These are phyloP conservation scores for Fulica atra DNA, from an alignment of 2,113 vertebrate species.

Conservation along the genomic window DNA sequence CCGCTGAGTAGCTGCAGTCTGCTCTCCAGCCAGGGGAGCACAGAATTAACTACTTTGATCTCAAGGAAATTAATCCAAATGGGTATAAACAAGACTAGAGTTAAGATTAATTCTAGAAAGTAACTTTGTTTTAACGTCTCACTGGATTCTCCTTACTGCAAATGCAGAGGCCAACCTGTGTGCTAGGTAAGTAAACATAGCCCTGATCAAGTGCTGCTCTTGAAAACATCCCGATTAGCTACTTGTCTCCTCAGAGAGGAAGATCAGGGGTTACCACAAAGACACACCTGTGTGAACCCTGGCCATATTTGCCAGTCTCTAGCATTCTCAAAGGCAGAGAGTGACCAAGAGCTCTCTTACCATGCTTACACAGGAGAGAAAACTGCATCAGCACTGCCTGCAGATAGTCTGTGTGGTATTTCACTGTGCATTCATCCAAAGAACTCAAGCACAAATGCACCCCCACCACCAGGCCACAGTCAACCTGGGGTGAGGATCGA, in stretches of 20 bases:
- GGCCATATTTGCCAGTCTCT: not conserved
- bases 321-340: not conserved
- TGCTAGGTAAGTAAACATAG: not conserved
- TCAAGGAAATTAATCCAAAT: constrained; percentile 36
- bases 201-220: not conserved
- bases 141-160: not conserved
- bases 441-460: not conserved
- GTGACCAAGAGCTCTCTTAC: not conserved
- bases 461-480: not conserved
- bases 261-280: not conserved
- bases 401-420: not conserved
- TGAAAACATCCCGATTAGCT: not conserved
- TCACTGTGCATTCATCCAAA: not conserved
- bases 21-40: not conserved
- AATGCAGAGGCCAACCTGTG: not conserved
- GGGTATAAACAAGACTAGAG: not conserved
- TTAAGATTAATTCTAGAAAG: constrained; percentile 1
- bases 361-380: not conserved
- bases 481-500: not conserved
- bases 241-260: not conserved
- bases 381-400: not conserved
- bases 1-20: not conserved
- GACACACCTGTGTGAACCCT: not conserved
- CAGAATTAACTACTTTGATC: constrained; percentile 6
- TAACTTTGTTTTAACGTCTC: not conserved